A percentile compares a stretch with the other conserved stretches of the same genome.
These are phyloP conservation scores for Aleiodes leptofemur DNA, from an alignment of 2,888 invertebrate species.

Conservation along the genomic window DNA sequence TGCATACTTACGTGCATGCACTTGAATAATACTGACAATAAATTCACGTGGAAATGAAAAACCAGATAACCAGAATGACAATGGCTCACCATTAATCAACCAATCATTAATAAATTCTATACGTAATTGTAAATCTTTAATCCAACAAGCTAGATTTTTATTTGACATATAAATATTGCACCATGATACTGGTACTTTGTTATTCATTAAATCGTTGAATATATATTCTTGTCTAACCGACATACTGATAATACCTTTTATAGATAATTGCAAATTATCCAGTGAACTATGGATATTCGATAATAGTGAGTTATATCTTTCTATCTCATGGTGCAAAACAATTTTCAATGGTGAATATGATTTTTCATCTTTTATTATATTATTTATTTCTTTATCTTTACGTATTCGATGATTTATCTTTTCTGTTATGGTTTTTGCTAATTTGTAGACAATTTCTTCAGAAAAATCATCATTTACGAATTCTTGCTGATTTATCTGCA, in stretches of 20 bases:
- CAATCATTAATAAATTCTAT: conserved; percentile 78
- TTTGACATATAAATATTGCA: conserved; percentile 82
- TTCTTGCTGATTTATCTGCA: conserved; percentile 83
- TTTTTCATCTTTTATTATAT: conserved; percentile 74
- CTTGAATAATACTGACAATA: conserved; percentile 92
- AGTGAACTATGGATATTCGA: conserved; percentile 78
- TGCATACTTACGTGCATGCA: conserved; percentile 82
- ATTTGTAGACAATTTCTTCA: conserved; percentile 83
- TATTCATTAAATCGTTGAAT: conserved; percentile 87
- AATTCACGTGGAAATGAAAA: conserved; percentile 92
- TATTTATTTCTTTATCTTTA: conserved; percentile 77
- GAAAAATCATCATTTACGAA: conserved; percentile 79
- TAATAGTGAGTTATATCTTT: conserved; percentile 81
- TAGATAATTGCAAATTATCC: conserved; percentile 84
- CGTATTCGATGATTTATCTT: conserved; percentile 87
- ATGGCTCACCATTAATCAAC: conserved; percentile 83
- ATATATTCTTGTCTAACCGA: conserved; percentile 88
- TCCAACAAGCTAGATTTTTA: conserved; percentile 91
- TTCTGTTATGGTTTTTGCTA: conserved; percentile 83
- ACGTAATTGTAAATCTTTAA: conserved; percentile 85
- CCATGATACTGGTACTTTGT: conserved; percentile 86
- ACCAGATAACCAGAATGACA: conserved; percentile 92
- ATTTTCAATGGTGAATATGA: conserved; percentile 83
- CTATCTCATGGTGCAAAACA: conserved; percentile 88
- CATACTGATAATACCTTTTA: conserved; percentile 91